Evolutionary conservation across 2,797 vertebrate genomes (phyloP).

Genomic region (Scarus forsteni): DNA sequence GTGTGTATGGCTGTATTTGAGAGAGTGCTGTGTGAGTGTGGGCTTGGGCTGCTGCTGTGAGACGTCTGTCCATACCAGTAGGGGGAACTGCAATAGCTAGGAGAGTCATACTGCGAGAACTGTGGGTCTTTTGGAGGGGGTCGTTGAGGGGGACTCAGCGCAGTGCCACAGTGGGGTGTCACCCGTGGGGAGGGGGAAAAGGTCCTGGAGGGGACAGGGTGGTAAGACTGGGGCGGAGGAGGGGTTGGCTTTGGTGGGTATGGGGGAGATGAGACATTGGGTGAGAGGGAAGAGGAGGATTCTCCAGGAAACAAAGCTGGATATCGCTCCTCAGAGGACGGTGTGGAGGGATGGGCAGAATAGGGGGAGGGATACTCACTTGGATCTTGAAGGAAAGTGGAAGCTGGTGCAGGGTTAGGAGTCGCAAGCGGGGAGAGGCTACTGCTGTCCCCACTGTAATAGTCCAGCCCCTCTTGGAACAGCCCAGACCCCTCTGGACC

Average conservation of each 20-base stretch:
- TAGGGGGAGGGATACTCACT: slow-evolving; percentile 97
- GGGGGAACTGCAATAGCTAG: slow-evolving; percentile 95
- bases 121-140: slow-evolving; percentile 87
- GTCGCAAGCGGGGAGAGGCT: slow-evolving; percentile 96
- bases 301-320: slow-evolving; percentile 94
- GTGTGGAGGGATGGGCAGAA: slow-evolving; percentile 96
- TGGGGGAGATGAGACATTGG: slow-evolving; percentile 90
- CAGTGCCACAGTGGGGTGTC: slow-evolving; percentile 80
- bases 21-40: slow-evolving; percentile 88
- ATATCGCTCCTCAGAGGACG: slow-evolving; percentile 96
- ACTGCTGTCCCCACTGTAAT: slow-evolving; percentile 98
- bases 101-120: slow-evolving; percentile 95
- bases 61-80: slow-evolving; percentile 96
- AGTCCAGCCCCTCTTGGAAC: slow-evolving; percentile 96
- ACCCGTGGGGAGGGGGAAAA: slow-evolving; percentile 93
- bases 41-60: slow-evolving; percentile 91
- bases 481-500: slow-evolving; percentile 79
- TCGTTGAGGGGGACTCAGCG: slow-evolving; percentile 83
- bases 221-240: slow-evolving; percentile 88
- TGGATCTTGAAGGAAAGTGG: slow-evolving; percentile 92
- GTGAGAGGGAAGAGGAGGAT: slow-evolving; percentile 87
- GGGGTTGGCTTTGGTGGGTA: slow-evolving; percentile 87
- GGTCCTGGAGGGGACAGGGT: slow-evolving; percentile 87
- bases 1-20: slow-evolving; percentile 66
- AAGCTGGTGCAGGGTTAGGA: slow-evolving; percentile 79